A percentile compares a stretch with the other conserved stretches of the same genome.
phyloP scores from a whole-genome alignment of 1,140 invertebrate genomes.

The Drosophila nigromelanica region DNA sequence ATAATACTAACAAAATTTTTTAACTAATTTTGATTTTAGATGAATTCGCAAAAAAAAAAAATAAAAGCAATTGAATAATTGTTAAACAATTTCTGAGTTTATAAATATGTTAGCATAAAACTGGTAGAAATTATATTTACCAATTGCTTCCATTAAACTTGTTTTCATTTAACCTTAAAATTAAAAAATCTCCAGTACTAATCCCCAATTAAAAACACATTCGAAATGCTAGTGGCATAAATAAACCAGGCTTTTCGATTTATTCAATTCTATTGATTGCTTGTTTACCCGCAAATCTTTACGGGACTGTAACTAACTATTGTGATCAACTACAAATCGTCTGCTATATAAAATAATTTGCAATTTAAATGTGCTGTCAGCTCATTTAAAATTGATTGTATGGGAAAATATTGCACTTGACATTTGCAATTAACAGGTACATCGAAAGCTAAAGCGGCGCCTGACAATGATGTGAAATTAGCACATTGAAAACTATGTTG shows the following conservation, averaged over 20 bases:
- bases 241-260: background rate
- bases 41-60: too few species aligned
- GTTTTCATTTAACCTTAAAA: too few species aligned
- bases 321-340: background rate
- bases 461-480: slow-evolving; percentile 27
- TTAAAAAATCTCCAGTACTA: too few species aligned
- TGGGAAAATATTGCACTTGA: slow-evolving; percentile 47
- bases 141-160: too few species aligned
- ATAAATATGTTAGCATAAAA: too few species aligned
- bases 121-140: too few species aligned
- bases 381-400: slow-evolving; percentile 52
- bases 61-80: too few species aligned
- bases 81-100: too few species aligned
- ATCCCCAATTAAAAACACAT: background rate
- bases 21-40: too few species aligned
- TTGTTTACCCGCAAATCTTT: background rate
- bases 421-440: slow-evolving; percentile 37
- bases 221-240: background rate
- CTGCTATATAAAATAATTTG: slow-evolving; percentile 22
- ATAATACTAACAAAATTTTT: too few species aligned
- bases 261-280: background rate
- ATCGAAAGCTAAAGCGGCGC: background rate
- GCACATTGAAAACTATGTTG: slow-evolving; percentile 3
- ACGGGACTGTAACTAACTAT: background rate
- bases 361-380: slow-evolving; percentile 32